These are phyloP conservation scores for Myopa testacea DNA, from an alignment of 2,888 invertebrate species.

Conservation along the genomic window DNA sequence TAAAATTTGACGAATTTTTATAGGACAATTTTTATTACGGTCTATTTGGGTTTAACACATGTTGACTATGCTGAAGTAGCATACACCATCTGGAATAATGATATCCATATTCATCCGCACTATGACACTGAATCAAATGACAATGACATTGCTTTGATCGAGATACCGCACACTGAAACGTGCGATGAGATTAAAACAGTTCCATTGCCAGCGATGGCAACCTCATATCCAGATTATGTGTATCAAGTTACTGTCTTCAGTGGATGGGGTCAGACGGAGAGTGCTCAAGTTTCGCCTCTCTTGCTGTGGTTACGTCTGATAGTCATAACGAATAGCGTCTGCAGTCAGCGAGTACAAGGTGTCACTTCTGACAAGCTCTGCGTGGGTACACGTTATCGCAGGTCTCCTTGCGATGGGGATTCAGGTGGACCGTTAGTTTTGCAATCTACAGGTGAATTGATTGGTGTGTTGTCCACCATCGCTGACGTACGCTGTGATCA, in stretches of 20 bases:
- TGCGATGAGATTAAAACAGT: not conserved
- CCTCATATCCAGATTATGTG: not conserved
- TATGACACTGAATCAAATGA: not conserved
- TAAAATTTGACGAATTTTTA: not conserved
- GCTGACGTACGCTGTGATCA: slow-evolving; percentile 49
- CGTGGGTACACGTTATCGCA: not conserved
- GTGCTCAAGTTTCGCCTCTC: not conserved
- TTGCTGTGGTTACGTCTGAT: not conserved
- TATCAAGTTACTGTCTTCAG: not conserved
- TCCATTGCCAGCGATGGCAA: not conserved
- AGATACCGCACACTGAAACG: not conserved
- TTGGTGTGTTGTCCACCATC: slow-evolving; percentile 59
- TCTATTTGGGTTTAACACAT: not conserved
- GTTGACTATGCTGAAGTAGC: not conserved
- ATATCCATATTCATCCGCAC: not conserved
- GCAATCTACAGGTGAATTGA: slow-evolving; percentile 33
- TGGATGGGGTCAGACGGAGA: not conserved
- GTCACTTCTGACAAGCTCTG: not conserved
- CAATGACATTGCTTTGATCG: not conserved
- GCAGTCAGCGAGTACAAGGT: not conserved
- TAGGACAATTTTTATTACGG: not conserved
- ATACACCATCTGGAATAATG: not conserved
- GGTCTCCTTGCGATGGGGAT: slow-evolving; percentile 60
- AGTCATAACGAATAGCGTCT: not conserved
- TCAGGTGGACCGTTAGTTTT: slow-evolving; percentile 61